Conservation (phyloP, 2,113 vertebrate genomes). For the Phalacrocorax carbo region DNA sequence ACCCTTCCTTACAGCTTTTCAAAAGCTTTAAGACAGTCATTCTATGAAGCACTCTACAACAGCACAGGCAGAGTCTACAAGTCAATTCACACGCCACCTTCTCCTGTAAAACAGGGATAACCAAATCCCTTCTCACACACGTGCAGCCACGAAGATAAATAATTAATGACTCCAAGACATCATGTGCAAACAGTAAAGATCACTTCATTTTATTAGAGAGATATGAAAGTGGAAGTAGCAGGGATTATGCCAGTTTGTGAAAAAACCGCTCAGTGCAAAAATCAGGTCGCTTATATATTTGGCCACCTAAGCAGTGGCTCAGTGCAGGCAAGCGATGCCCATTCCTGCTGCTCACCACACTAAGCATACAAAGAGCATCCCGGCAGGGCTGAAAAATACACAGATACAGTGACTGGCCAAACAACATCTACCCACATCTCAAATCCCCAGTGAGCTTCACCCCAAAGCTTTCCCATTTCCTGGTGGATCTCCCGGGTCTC, state of each 20-base stretch:
- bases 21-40: neutral
- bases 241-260: neutral
- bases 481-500: accelerated
- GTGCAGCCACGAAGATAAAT: neutral
- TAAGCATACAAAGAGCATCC: neutral
- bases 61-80: neutral
- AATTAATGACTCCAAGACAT: neutral
- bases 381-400: neutral
- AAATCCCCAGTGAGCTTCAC: neutral
- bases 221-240: neutral
- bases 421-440: neutral
- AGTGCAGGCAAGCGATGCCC: too few species aligned
- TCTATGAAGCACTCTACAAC: neutral
- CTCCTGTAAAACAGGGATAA: neutral
- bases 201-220: neutral
- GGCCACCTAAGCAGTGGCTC: neutral
- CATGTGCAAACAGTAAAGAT: neutral
- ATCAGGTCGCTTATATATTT: neutral
- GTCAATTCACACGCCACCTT: neutral
- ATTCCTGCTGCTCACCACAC: neutral
- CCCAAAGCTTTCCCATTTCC: neutral
- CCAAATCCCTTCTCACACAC: neutral
- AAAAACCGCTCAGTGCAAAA: neutral
- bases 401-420: neutral
- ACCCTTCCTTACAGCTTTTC: neutral